phyloP scores from a whole-genome alignment of 1,140 invertebrate species.

The Polypedilum pembai region DNA sequence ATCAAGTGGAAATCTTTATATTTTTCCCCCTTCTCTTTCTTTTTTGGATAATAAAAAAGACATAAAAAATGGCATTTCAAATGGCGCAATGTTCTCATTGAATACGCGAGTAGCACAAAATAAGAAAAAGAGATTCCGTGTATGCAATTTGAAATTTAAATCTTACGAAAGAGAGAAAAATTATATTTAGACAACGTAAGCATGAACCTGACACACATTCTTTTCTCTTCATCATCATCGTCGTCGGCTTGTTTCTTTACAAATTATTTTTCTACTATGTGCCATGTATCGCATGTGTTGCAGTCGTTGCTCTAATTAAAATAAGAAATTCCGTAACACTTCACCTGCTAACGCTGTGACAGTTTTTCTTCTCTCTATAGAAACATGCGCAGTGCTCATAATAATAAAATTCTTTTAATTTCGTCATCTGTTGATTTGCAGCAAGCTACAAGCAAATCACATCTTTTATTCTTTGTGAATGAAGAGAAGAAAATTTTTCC shows the following conservation, averaged over 20 bases:
- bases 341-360: background rate
- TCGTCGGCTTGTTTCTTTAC: background rate
- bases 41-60: background rate
- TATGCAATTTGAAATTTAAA: background rate
- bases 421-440: too few relatives aligned
- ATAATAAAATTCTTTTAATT: too few relatives aligned
- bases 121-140: background rate
- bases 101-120: background rate
- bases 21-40: background rate
- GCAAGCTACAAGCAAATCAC: too few relatives aligned
- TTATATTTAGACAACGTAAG: slow-evolving; percentile 15
- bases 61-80: background rate
- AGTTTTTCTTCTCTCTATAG: background rate
- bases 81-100: slow-evolving; percentile 2
- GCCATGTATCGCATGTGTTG: background rate
- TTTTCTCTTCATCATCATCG: background rate
- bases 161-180: background rate
- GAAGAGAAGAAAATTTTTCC: too few relatives aligned
- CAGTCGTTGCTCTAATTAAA: slow-evolving; percentile 5
- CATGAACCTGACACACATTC: slow-evolving; percentile 16
- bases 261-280: background rate
- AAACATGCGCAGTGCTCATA: too few relatives aligned
- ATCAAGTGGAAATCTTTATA: too few relatives aligned
- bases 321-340: background rate
- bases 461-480: too few relatives aligned